A percentile compares a stretch with the other conserved stretches of the same genome.
phyloP scores from a whole-genome alignment of 2,113 vertebrate genomes.

The Dipodomys ordii region DNA sequence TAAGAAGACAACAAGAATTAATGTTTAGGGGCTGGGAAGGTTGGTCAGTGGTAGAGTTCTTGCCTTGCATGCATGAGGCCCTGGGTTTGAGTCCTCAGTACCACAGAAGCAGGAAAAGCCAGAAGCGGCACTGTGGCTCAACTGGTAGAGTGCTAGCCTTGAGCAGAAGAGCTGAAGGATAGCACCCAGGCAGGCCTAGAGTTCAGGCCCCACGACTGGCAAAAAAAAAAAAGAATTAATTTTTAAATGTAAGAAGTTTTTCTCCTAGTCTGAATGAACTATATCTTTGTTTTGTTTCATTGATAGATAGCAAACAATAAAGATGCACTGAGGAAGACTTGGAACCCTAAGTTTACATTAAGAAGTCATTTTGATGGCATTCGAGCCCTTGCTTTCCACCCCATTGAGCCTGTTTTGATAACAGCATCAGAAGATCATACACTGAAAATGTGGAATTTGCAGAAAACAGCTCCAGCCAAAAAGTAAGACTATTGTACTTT shows the following conservation, averaged over 20 bases:
- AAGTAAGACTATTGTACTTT: conserved; percentile 89
- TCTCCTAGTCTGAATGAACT: conserved; percentile 55
- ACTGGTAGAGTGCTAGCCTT: too few relatives aligned
- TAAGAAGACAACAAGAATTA: conserved; percentile 64
- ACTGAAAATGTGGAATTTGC: conserved; percentile 99
- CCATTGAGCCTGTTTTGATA: conserved; percentile 95
- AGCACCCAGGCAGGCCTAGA: too few relatives aligned
- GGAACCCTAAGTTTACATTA: conserved; percentile 99
- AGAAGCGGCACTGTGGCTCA: too few relatives aligned
- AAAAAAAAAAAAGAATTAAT: conserved; percentile 62
- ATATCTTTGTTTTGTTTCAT: conserved; percentile 76
- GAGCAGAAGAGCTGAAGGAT: too few relatives aligned
- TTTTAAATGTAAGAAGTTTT: conserved; percentile 50
- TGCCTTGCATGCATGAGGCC: too few relatives aligned
- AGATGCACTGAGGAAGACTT: conserved; percentile 97
- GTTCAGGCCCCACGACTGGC: too few relatives aligned
- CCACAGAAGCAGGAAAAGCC: too few relatives aligned
- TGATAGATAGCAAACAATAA: conserved; percentile 97
- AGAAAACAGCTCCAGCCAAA: conserved; percentile 98
- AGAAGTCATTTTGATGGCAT: conserved; percentile 99
- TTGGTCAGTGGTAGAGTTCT: too few relatives aligned
- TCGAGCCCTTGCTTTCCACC: conserved; percentile 96
- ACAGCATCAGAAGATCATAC: conserved; percentile 99
- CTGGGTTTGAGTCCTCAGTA: too few relatives aligned
- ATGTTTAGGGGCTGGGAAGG: conserved; percentile 27